These are phyloP conservation scores for Cephus cinctus DNA, from an alignment of 1,140 invertebrate genomes.

Conservation along the genomic window DNA sequence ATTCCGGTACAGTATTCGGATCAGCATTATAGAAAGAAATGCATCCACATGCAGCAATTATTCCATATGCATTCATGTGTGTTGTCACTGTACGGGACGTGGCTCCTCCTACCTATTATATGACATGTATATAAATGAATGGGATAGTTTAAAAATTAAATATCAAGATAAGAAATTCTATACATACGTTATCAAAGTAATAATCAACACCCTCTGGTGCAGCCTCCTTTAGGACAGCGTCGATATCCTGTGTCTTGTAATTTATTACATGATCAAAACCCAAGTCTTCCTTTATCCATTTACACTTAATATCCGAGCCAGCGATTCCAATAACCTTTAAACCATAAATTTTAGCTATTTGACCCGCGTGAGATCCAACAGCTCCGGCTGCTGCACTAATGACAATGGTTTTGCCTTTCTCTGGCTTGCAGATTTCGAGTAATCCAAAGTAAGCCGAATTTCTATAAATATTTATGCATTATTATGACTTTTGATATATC, in stretches of 20 bases:
- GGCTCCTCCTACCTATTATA: constrained; percentile 48
- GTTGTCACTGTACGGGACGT: constrained; percentile 43
- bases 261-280: constrained; percentile 65
- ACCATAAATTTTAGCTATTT: constrained; percentile 64
- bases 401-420: constrained; percentile 60
- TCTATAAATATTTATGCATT: constrained; percentile 41
- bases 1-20: constrained; percentile 30
- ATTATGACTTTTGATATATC: background rate
- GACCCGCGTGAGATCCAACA: constrained; percentile 64
- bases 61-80: constrained; percentile 46
- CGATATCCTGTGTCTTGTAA: constrained; percentile 60
- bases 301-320: constrained; percentile 63
- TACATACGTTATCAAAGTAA: constrained; percentile 61
- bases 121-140: background rate
- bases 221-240: constrained; percentile 50
- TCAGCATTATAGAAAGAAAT: constrained; percentile 49
- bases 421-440: constrained; percentile 59
- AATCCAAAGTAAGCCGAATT: constrained; percentile 68
- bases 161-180: background rate
- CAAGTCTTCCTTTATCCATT: constrained; percentile 62
- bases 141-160: background rate
- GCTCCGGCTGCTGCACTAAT: constrained; percentile 63
- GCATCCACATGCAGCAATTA: constrained; percentile 51
- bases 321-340: constrained; percentile 61
- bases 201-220: constrained; percentile 59